Evolutionary conservation across 2,113 vertebrate genomes (phyloP).

Genomic region (Eidolon helvum): DNA sequence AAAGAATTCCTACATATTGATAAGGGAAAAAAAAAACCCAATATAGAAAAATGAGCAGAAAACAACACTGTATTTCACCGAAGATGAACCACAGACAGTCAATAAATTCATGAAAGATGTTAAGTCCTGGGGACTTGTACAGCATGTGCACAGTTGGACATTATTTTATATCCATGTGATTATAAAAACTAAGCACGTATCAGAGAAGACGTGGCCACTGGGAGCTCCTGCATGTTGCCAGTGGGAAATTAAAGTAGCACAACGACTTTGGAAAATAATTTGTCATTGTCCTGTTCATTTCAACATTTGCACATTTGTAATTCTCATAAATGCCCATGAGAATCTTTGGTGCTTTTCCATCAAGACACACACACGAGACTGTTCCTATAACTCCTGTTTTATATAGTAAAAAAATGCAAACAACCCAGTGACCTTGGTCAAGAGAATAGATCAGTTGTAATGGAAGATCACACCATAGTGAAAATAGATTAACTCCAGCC

Average conservation of each 20-base stretch:
- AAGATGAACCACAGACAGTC: not conserved
- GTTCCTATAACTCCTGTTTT: not conserved
- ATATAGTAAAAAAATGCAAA: not conserved
- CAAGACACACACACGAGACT: not conserved
- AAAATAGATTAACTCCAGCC: not conserved
- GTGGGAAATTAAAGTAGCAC: not conserved
- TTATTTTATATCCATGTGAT: not conserved
- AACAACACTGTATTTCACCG: not conserved
- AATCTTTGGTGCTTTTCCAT: not conserved
- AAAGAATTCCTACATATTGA: not conserved
- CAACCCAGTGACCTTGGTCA: not conserved
- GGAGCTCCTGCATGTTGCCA: not conserved
- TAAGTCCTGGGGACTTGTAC: too few relatives aligned
- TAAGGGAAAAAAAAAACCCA: not conserved
- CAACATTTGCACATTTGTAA: not conserved
- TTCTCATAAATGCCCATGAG: not conserved
- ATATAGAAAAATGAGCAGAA: not conserved
- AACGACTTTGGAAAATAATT: not conserved
- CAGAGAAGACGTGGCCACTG: not conserved
- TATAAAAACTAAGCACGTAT: not conserved
- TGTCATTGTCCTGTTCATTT: not conserved
- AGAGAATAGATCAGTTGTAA: not conserved
- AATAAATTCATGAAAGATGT: not conserved
- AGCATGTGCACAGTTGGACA: not conserved
- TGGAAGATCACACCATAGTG: not conserved